Evolutionary conservation across 2,797 vertebrate genomes (phyloP).

Genomic region (Danio jaintianensis): DNA sequence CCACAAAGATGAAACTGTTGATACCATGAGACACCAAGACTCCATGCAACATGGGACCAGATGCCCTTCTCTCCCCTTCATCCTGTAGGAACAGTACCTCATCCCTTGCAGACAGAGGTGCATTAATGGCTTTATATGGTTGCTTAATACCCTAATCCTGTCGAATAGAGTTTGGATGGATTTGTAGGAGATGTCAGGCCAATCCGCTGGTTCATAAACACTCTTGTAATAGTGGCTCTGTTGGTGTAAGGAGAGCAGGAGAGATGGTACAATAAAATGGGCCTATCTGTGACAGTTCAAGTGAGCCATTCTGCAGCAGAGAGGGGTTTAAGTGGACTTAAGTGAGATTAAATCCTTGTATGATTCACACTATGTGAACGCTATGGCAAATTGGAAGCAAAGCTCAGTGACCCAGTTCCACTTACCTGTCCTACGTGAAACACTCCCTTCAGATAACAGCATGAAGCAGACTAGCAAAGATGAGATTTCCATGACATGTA

Average conservation of each 20-base stretch:
- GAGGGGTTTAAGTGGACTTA: slow-evolving; percentile 69
- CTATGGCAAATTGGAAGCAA: slow-evolving; percentile 63
- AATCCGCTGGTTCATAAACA: slow-evolving; percentile 61
- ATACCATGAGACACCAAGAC: not conserved
- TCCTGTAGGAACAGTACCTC: slow-evolving; percentile 33
- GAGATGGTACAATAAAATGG: slow-evolving; percentile 62
- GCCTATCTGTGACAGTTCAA: slow-evolving; percentile 66
- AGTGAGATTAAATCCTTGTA: slow-evolving; percentile 68
- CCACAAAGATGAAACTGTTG: not conserved
- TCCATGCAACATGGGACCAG: slow-evolving; percentile 17
- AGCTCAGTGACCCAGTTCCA: slow-evolving; percentile 61
- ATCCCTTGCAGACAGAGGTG: slow-evolving; percentile 38
- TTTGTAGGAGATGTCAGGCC: slow-evolving; percentile 62
- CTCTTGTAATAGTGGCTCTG: slow-evolving; percentile 46
- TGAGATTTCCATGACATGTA: slow-evolving; percentile 44
- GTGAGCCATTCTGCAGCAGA: slow-evolving; percentile 62
- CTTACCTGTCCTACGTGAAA: slow-evolving; percentile 55
- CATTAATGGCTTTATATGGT: slow-evolving; percentile 60
- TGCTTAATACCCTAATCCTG: slow-evolving; percentile 60
- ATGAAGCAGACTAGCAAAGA: slow-evolving; percentile 39
- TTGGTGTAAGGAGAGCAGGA: slow-evolving; percentile 51
- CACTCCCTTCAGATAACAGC: slow-evolving; percentile 51
- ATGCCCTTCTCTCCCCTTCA: slow-evolving; percentile 40
- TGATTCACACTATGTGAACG: slow-evolving; percentile 65
- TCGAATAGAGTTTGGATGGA: slow-evolving; percentile 59